These are phyloP conservation scores for Apamea epomidion DNA, from an alignment of 2,888 invertebrate genomes.

Conservation along the genomic window DNA sequence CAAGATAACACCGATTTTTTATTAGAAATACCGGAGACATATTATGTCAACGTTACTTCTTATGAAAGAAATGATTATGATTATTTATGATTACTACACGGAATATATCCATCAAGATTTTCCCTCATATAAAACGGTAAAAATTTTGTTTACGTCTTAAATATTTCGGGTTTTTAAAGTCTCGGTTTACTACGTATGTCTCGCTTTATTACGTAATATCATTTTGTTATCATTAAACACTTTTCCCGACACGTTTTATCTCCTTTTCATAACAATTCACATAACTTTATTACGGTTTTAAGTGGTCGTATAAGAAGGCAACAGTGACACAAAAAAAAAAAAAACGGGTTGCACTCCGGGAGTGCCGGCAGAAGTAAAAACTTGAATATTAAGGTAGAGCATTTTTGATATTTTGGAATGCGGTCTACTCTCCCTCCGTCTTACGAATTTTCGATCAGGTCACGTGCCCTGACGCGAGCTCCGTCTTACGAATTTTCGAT, in stretches of 20 bases:
- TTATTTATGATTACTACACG: neutral
- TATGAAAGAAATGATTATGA: neutral
- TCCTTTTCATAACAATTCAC: conserved; percentile 19
- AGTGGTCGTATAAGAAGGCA: neutral
- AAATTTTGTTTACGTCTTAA: conserved; percentile 13
- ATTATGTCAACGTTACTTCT: neutral
- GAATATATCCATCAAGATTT: neutral
- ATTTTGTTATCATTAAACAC: conserved; percentile 33
- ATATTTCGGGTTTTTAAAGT: conserved; percentile 22
- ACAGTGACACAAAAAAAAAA: too few relatives aligned
- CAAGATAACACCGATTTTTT: neutral
- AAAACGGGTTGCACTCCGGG: too few relatives aligned
- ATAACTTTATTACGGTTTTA: conserved; percentile 23
- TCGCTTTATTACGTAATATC: neutral
- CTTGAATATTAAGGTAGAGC: too few relatives aligned
- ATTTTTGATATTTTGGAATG: too few relatives aligned
- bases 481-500: too few relatives aligned
- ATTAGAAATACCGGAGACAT: neutral
- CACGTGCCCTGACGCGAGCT: too few relatives aligned
- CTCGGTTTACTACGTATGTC: neutral
- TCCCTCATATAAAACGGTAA: neutral
- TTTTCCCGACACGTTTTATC: conserved; percentile 26
- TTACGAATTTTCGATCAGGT: too few relatives aligned
- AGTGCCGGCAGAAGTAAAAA: too few relatives aligned
- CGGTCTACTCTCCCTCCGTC: too few relatives aligned